Evolutionary conservation across 2,888 invertebrate species (phyloP), one percentile per base, ranked within the genome.

Genomic region (Unio pictorum): DNA sequence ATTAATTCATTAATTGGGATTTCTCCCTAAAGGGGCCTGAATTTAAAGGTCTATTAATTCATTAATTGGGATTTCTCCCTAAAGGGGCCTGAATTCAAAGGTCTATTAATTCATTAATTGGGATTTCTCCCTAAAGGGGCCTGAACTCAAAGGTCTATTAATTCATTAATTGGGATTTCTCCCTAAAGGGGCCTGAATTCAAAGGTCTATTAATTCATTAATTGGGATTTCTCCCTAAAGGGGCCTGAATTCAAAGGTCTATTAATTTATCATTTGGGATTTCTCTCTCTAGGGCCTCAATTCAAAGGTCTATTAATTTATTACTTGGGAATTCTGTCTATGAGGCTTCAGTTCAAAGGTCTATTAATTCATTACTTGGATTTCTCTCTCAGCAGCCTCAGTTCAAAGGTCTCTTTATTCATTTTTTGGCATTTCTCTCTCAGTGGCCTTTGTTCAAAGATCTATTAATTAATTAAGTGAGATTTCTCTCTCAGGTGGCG

Each of bases 251-350:
- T 92, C 92, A 28, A 28, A 28, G 28, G 28, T 28, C 28, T 28
- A 34, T 11, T 57, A 18, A 26, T 56, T 28, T 62, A 69, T 67
- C 76, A 90, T 91, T 86, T 90, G 89, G 64, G 92, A 92, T 82
- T 93, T 92, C 77, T 94, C 93, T 78, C 94, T 92, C 67, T 94
- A 89, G 4, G 93, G 93, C 83, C 94, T 93, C 66, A 95, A 91
- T 77, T 92, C 92, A 34, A 34, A 34, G 34, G 34, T 34, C 34
- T 5, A 45, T 4, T 58, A 18, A 26, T 57, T 28, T 61, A 68
- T 67, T 76, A 90, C 91, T 86, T 90, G 89, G 64, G 92, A 92
- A 82, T 93, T 92, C 77, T 94, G 93, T 78, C 94, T 92, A 67
- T 94, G 89, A 3, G 93, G 93, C 83, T 94, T 93, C 66, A 95